Evolutionary conservation across 2,113 vertebrate genomes (phyloP).

Genomic region (Bufo bufo): DNA sequence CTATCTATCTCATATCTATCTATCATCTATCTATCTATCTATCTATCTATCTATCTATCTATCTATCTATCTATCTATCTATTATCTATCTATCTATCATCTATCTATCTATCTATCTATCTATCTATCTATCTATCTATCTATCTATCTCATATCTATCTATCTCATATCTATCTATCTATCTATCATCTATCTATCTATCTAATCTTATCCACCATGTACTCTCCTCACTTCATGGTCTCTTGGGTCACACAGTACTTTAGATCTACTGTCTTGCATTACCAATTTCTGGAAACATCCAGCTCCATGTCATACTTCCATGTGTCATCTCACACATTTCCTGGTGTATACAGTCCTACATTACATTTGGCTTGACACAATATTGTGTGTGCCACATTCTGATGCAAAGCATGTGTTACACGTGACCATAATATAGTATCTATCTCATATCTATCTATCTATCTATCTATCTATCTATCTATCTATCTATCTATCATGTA

Average conservation of each 20-base stretch:
- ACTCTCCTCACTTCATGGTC: neutral
- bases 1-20: too few species aligned
- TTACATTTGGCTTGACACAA: neutral
- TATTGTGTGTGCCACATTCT: neutral
- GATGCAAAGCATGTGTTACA: neutral
- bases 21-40: too few species aligned
- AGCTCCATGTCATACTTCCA: neutral
- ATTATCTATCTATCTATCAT: too few species aligned
- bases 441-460: neutral
- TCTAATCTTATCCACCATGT: too few species aligned
- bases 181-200: too few species aligned
- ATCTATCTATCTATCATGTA: neutral
- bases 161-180: too few species aligned
- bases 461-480: neutral
- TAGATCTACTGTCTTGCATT: neutral
- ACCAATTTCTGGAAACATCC: neutral
- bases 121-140: too few species aligned
- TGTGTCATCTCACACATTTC: neutral
- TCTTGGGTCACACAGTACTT: neutral
- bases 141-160: too few species aligned
- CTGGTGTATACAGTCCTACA: neutral
- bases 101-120: too few species aligned
- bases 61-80: too few species aligned
- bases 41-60: too few species aligned
- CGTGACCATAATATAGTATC: neutral